Evolutionary conservation across 1,140 invertebrate genomes (phyloP), one percentile per base, ranked within the genome.

Genomic region (Temnothorax nylanderi): DNA sequence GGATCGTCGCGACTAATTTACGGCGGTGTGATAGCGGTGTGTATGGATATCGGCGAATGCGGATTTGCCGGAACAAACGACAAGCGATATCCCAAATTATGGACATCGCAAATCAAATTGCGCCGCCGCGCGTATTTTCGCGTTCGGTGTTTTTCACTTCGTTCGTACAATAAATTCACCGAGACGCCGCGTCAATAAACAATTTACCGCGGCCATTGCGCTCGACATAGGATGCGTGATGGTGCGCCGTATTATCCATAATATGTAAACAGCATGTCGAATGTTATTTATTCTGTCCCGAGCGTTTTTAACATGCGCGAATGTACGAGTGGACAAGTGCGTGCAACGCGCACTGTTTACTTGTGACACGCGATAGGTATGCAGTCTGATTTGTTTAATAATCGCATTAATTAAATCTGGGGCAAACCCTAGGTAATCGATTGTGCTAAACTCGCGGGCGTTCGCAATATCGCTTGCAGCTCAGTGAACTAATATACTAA

Each of bases 1-100:
- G 67, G 74, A 37, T 54, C 11, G 34, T 80, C 62, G 26, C 13
- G 49, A 58, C 49, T 88, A 89, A 89, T 88, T 89, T 80, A 89
- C 72, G 80, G 34, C 56, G 41, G 41, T 60, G 41, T 41, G 80
- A 84, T 84, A 74, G 26, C 60, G 26, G 18, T n/a, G 32, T 77
- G 41, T 62, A 41, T 18, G 37, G 32, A 41, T 54, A 56, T 11
- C 34, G 32, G 65, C 54, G 49, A 62, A 81, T 71, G 32, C 76
- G 34, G 77, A 60, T 77, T 62, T 77, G 44, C 75, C 44, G 44
- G 41, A 16, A 65, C 77, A 47, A 49, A 82, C 67, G 78, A 72
- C 65, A 72, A 74, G 71, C 67, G 41, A 74, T 84, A 75, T 60
- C 69, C 69, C 11, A 75, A 84, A 84, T 60, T 75, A 75, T 75